Conservation (phyloP, 1,140 invertebrate species). For the Saxidomus purpurata region DNA sequence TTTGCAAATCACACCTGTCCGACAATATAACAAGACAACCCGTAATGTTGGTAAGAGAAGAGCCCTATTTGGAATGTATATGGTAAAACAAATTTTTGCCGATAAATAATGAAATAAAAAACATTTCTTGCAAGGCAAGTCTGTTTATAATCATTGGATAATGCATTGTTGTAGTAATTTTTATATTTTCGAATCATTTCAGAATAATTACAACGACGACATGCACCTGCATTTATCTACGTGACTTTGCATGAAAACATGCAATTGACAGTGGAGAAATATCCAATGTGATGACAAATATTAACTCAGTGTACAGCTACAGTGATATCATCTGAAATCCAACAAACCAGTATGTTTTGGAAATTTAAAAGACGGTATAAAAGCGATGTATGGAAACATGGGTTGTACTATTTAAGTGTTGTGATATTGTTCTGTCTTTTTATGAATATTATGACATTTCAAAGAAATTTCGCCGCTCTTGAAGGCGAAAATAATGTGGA, state of each 20-base stretch:
- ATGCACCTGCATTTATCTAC: slow-evolving; percentile 2
- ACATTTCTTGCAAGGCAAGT: no score
- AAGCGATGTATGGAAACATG: background rate
- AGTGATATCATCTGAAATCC: background rate
- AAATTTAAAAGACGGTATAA: slow-evolving; percentile 45
- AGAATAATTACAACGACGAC: background rate
- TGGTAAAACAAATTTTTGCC: no score
- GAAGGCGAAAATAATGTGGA: slow-evolving; percentile 67
- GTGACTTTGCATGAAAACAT: background rate
- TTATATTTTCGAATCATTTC: no score
- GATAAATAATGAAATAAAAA: no score
- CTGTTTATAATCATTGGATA: no score
- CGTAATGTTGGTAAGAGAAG: no score
- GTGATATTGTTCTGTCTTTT: slow-evolving; percentile 54
- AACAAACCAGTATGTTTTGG: slow-evolving; percentile 43
- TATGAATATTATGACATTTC: slow-evolving; percentile 63
- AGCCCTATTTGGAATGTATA: no score
- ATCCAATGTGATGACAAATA: background rate
- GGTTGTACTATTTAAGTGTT: slow-evolving; percentile 17
- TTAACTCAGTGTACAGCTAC: background rate
- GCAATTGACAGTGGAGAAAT: background rate
- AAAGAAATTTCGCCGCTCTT: slow-evolving; percentile 65
- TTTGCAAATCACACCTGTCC: no score
- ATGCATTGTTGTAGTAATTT: no score
- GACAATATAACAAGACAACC: no score